phyloP scores from a whole-genome alignment of 2,888 invertebrate genomes.

The Hoplodrina blanda region DNA sequence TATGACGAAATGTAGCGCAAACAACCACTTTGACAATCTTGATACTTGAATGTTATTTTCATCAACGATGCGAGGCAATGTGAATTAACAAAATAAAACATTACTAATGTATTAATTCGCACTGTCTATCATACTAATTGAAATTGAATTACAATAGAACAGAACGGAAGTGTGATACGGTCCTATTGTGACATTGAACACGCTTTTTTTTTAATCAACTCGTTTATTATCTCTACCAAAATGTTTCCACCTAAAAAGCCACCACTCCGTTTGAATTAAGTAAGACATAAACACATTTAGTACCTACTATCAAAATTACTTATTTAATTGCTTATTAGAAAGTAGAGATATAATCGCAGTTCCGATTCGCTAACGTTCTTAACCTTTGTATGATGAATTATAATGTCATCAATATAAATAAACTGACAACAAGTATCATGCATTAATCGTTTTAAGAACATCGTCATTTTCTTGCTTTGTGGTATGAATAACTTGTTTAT shows the following conservation, averaged over 20 bases:
- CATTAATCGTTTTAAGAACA: conserved; percentile 40
- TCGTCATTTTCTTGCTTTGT: conserved; percentile 39
- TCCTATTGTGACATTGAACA: conserved; percentile 30
- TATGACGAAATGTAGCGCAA: conserved; percentile 2
- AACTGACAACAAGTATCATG: conserved; percentile 39
- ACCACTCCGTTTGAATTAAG: background rate
- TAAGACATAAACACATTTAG: conserved; percentile 8
- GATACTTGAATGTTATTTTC: conserved; percentile 7
- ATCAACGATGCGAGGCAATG: background rate
- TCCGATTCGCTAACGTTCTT: conserved; percentile 31
- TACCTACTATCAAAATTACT: background rate
- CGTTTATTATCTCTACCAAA: conserved; percentile 10
- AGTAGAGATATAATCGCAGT: conserved; percentile 40
- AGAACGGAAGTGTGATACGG: conserved; percentile 38
- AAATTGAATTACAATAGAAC: conserved; percentile 49
- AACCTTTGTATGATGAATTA: conserved; percentile 52
- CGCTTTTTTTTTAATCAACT: conserved; percentile 14
- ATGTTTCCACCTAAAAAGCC: background rate
- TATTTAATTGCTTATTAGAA: background rate
- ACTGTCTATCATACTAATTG: conserved; percentile 35
- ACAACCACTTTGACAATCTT: conserved; percentile 17
- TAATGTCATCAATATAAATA: conserved; percentile 61
- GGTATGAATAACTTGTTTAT: conserved; percentile 45
- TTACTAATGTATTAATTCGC: conserved; percentile 26
- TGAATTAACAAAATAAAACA: conserved; percentile 3